Evolutionary conservation across 1,140 invertebrate genomes (phyloP).

Genomic region (Potamilus streckersoni): DNA sequence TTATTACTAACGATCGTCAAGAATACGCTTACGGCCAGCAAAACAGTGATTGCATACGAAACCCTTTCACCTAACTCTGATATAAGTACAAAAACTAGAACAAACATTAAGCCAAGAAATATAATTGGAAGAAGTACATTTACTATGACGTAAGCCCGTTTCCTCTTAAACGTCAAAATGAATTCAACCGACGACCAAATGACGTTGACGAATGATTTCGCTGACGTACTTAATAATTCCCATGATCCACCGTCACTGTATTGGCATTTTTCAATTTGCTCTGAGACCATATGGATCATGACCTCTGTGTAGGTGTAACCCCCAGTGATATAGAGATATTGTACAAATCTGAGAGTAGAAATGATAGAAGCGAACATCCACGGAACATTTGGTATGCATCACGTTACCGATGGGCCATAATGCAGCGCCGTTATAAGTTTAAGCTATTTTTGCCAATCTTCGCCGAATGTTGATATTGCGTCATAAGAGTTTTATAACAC

Average conservation of each 20-base stretch:
- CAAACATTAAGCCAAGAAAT: conserved; percentile 72
- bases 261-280: background rate
- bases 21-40: conserved; percentile 73
- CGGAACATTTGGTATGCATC: conserved; percentile 8
- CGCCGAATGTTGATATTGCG: background rate
- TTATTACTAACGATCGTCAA: conserved; percentile 72
- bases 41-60: conserved; percentile 71
- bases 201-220: background rate
- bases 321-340: conserved; percentile 1
- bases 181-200: background rate
- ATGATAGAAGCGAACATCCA: conserved; percentile 14
- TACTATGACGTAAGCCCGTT: conserved; percentile 67
- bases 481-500: conserved; percentile 1
- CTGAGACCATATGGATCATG: background rate
- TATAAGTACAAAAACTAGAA: conserved; percentile 72
- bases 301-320: conserved; percentile 2
- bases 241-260: conserved; percentile 15
- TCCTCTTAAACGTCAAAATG: conserved; percentile 23
- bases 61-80: conserved; percentile 74
- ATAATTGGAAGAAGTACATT: conserved; percentile 73
- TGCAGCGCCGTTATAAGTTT: background rate
- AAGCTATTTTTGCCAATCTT: conserved; percentile 7
- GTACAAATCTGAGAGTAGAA: conserved; percentile 26
- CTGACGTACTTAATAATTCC: conserved; percentile 3
- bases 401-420: conserved; percentile 7